Conservation (phyloP, 2,797 vertebrate genomes). For the Ptychobarbus kaznakovi region DNA sequence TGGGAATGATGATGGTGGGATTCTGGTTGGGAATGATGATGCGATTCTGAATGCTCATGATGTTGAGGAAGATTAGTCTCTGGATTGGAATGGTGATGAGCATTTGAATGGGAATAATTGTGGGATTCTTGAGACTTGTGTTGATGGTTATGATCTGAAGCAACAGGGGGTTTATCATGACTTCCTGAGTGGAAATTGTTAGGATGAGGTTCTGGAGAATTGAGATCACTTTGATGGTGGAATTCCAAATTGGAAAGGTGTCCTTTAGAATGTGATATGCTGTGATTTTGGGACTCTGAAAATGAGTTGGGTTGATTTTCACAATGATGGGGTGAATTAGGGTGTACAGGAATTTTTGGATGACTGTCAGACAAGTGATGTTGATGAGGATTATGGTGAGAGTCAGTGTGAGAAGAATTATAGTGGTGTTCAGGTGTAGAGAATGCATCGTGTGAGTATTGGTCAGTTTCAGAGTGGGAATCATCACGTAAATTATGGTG, state of each 20-base stretch:
- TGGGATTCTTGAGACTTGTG: slow-evolving; percentile 35
- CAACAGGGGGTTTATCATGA: background rate
- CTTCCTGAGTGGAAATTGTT: slow-evolving; percentile 22
- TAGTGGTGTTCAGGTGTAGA: slow-evolving; percentile 37
- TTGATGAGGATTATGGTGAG: slow-evolving; percentile 40
- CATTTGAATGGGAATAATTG: slow-evolving; percentile 33
- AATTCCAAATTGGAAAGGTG: background rate
- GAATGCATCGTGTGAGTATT: background rate
- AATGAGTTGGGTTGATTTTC: slow-evolving; percentile 12
- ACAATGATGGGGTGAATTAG: slow-evolving; percentile 16
- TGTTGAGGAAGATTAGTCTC: slow-evolving; percentile 32
- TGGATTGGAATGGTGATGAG: slow-evolving; percentile 27
- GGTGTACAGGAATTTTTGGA: slow-evolving; percentile 12
- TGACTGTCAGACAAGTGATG: slow-evolving; percentile 2
- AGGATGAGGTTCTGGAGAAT: background rate
- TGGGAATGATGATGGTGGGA: slow-evolving; percentile 32
- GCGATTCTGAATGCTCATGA: slow-evolving; percentile 39
- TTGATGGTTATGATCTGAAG: slow-evolving; percentile 17
- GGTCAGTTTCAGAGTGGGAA: slow-evolving; percentile 28
- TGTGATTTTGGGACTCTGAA: slow-evolving; percentile 26
- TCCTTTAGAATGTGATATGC: slow-evolving; percentile 19
- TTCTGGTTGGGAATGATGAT: slow-evolving; percentile 43
- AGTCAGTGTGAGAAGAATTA: slow-evolving; percentile 1
- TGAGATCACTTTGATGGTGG: slow-evolving; percentile 32
- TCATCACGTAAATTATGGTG: background rate